A percentile compares a stretch with the other conserved stretches of the same genome.
These are phyloP conservation scores for Melanotaenia boesemani DNA, from an alignment of 2,797 vertebrate species.

Conservation along the genomic window DNA sequence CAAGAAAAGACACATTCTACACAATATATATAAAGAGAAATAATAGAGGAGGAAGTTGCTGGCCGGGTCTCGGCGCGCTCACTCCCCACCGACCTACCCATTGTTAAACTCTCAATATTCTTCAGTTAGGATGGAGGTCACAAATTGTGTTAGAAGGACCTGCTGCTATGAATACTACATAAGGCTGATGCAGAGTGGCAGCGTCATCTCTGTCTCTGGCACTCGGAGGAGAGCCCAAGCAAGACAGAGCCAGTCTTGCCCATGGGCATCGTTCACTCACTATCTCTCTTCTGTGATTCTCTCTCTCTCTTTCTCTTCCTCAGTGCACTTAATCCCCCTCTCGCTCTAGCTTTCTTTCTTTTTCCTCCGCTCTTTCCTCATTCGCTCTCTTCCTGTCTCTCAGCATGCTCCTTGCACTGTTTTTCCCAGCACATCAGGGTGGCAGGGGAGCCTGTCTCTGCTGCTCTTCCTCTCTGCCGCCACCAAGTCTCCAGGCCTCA, in stretches of 20 bases:
- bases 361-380: slow-evolving; percentile 30
- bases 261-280: slow-evolving; percentile 59
- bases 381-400: slow-evolving; percentile 58
- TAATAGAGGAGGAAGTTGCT: slow-evolving; percentile 84
- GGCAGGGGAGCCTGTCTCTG: slow-evolving; percentile 54
- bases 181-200: slow-evolving; percentile 83
- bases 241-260: slow-evolving; percentile 78
- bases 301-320: slow-evolving; percentile 28
- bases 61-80: slow-evolving; percentile 55
- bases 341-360: slow-evolving; percentile 1
- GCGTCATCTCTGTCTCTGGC: slow-evolving; percentile 78
- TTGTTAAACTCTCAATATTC: slow-evolving; percentile 93
- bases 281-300: slow-evolving; percentile 51
- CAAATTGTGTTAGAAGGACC: slow-evolving; percentile 89
- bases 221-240: slow-evolving; percentile 78
- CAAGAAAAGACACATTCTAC: slow-evolving; percentile 98
- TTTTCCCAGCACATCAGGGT: slow-evolving; percentile 64
- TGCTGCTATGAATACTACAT: slow-evolving; percentile 89
- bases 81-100: slow-evolving; percentile 87
- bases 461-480: slow-evolving; percentile 44
- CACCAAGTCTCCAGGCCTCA: slow-evolving; percentile 58
- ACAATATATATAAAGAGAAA: slow-evolving; percentile 91
- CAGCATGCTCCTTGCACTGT: slow-evolving; percentile 58
- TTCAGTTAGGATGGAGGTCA: slow-evolving; percentile 86
- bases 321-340: slow-evolving; percentile 29